phyloP scores from a whole-genome alignment of 2,797 vertebrate species.

The Thaleichthys pacificus region DNA sequence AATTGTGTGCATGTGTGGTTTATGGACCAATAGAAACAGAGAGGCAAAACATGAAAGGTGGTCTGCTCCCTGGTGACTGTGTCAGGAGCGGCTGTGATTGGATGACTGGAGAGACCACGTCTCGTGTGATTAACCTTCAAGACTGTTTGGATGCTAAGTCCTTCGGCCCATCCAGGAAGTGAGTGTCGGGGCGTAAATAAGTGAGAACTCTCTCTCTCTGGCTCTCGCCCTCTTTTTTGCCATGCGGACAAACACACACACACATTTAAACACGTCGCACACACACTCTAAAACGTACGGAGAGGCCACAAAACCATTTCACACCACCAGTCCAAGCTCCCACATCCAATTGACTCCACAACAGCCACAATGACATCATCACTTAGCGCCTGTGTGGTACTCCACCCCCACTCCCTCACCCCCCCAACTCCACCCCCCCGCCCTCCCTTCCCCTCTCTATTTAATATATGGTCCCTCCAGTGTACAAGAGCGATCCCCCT shows the following conservation, averaged over 20 bases:
- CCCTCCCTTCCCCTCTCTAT: constrained; percentile 5
- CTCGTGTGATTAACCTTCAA: neutral
- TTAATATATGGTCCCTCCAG: constrained; percentile 22
- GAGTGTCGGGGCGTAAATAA: too few species aligned
- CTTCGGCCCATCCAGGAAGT: too few species aligned
- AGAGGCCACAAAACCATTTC: neutral
- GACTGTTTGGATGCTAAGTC: too few species aligned
- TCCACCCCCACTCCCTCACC: constrained; percentile 8
- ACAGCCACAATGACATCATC: constrained; percentile 46
- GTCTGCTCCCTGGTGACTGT: constrained; percentile 8
- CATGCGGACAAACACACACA: too few species aligned
- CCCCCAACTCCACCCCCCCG: too few species aligned
- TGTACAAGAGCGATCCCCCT: constrained; percentile 31
- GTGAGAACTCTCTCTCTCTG: too few species aligned
- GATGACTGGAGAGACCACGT: neutral
- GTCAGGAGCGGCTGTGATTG: constrained; percentile 5
- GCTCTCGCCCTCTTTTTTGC: too few species aligned
- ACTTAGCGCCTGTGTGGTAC: neutral
- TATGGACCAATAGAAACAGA: too few species aligned
- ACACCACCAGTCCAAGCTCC: constrained; percentile 19
- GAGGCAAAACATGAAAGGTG: constrained; percentile 10
- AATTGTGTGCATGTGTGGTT: too few species aligned
- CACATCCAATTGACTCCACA: constrained; percentile 47
- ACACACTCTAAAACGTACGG: too few species aligned
- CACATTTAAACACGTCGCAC: too few species aligned